Evolutionary conservation across 2,113 vertebrate species (phyloP).

Genomic region (Ctenodactylus gundi): DNA sequence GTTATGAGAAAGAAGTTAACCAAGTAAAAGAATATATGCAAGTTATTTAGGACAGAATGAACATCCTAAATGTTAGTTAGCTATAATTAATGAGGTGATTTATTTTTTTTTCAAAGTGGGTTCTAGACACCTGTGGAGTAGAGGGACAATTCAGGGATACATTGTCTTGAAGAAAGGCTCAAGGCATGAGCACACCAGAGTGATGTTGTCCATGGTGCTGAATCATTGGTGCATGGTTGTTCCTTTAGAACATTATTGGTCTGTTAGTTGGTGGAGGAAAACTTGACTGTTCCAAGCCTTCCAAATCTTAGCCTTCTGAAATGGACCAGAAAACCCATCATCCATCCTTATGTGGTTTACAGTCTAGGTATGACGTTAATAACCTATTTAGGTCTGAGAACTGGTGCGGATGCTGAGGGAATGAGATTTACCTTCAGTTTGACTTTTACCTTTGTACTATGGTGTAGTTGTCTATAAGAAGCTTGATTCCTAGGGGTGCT

Average conservation of each 20-base stretch:
- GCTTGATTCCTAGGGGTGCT: neutral
- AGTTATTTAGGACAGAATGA: neutral
- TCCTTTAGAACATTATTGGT: neutral
- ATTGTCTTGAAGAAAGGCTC: neutral
- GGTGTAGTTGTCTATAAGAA: neutral
- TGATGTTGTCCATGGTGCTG: constrained; percentile 55
- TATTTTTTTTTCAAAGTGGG: neutral
- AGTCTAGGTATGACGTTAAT: neutral
- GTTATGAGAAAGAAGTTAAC: neutral
- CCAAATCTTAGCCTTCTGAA: neutral
- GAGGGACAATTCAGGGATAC: neutral
- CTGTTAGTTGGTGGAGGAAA: neutral
- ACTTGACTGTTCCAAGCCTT: neutral
- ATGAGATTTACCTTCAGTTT: neutral
- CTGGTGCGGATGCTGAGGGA: neutral
- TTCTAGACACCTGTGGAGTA: neutral
- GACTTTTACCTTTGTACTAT: neutral
- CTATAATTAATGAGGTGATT: neutral
- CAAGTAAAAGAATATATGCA: neutral
- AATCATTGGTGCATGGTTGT: neutral
- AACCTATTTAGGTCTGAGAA: neutral
- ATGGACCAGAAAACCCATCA: neutral
- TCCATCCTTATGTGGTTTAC: neutral
- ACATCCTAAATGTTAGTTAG: neutral
- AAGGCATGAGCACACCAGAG: accelerated